Conservation (phyloP, 2,113 vertebrate genomes). For the Zosterops borbonicus region DNA sequence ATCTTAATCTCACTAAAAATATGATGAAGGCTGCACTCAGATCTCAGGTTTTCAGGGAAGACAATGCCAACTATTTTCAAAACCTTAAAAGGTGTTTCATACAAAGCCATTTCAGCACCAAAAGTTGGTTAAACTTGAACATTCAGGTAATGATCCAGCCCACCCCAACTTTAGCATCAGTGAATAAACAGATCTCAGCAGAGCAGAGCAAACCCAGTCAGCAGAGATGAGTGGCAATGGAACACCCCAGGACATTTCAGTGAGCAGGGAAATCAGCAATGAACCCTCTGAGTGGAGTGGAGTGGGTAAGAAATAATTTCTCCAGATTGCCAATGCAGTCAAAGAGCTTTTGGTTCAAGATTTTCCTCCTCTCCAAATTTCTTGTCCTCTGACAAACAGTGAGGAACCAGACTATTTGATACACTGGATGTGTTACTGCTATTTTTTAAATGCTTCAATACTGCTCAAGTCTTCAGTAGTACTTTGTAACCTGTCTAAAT, state of each 20-base stretch:
- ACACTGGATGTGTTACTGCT: background rate
- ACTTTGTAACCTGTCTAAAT: background rate
- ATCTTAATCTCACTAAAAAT: constrained; percentile 51
- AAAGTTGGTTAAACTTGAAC: constrained; percentile 66
- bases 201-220: constrained; percentile 48
- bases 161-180: background rate
- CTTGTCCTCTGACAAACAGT: background rate
- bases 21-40: constrained; percentile 46
- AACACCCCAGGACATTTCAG: background rate
- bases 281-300: background rate
- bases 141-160: constrained; percentile 64
- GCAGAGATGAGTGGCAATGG: background rate
- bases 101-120: constrained; percentile 72
- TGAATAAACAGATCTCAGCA: constrained; percentile 68
- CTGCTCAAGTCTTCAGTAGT: background rate
- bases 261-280: background rate
- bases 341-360: background rate
- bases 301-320: background rate
- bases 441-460: background rate
- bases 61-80: constrained; percentile 48
- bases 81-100: constrained; percentile 56
- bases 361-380: background rate
- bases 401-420: background rate
- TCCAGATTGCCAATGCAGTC: background rate
- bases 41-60: constrained; percentile 56